Base-by-base conservation (phyloP, 1,140 invertebrate species). In the Lithobius niger region DNA sequence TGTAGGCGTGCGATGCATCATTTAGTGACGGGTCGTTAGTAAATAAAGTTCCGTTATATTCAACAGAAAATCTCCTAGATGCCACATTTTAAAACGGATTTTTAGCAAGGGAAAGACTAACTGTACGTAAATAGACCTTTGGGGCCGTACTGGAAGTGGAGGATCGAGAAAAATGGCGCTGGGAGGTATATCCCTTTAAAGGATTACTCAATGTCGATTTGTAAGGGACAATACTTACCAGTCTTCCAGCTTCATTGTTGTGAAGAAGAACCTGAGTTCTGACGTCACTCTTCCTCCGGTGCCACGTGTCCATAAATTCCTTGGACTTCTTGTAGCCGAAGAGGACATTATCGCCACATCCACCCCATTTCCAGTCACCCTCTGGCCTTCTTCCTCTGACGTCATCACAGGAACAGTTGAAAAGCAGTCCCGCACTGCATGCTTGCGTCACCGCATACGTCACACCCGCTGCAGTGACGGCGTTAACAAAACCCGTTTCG, bases 401-500 rank as follows among this genome's bases (percentile, higher is more conserved):
- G 13, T 19, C 83, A 71, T 89, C 86, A 72, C 92, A 95, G 42
- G 86, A 84, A 67, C 92, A 96, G 63, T 87, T 84, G 21, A 85
- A 76, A 27, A 94, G 75, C 55, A 85, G 79, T 27, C 89, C 90
- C 66, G 83, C 83, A 44, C 86, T 88, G 72, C 91, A 95, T 15
- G 88, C 87, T 63, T 87, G 77, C 28, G 89, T 91, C 58, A 96
- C 82, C 28, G 88, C 80, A 69, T 84, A 88, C 24, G 88, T 88
- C 6, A 95, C 84, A 1, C 90, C 91, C 2, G 91, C 91, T 1
- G 91, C 82, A 2, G 86, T 87, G 61, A 96, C 86, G n/a, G 91
- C 88, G 70, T 94, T 89, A 56, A 93, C 84, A 71, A 94, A 96
- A 21, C 85, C 87, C 36, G 89, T 88, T 71, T 96, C 91, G 60